Evolutionary conservation across 64 coral and sea anemone species (phyloP), one percentile per base, ranked within the genome.

Genomic region (Montipora sp.): DNA sequence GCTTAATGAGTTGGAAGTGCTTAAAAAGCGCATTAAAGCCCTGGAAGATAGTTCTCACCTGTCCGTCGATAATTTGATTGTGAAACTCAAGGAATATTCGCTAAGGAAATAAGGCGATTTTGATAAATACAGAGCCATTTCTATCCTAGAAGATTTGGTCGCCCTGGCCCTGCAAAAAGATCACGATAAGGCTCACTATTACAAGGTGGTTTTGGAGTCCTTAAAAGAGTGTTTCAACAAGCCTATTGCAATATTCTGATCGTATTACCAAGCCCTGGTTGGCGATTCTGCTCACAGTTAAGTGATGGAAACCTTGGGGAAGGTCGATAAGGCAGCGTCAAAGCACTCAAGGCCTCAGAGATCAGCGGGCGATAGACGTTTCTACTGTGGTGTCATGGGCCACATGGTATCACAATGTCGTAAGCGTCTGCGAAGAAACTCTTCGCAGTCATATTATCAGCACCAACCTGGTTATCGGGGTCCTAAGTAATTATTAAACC

Each of bases 121-220:
- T 76, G 73, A 89, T 73, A 75, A 89, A 44, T 89, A 89, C 66
- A 76, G 74, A 60, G 87, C 27, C 27, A 27, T 27, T 27, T 27
- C 27, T 27, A 27, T 27, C 27, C 27, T 27, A 27, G 1, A 27
- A 27, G 27, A 27, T 27, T 27, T 27, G 27, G 27, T 27, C 27
- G 27, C 27, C 27, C 27, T 27, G 27, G 87, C 72, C 5, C 71
- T 76, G 43, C 74, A 75, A 58, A 59, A 55, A 55, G 44, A 73
- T 23, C 87, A 77, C 48, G 72, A 89, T 11, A 89, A 89, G 48
- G 87, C 87, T 13, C 47, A 75, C 5, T 89, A 77, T 55, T 89
- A 78, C 24, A 77, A 74, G 14, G 68, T 77, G n/a, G 71, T 77
- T 1, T 60, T 89, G 16, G 23, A 44, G 27, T 59, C 71, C 14